Evolutionary conservation across 2,113 vertebrate genomes (phyloP), one percentile per base, ranked within the genome.

Genomic region (Leuciscus idus): DNA sequence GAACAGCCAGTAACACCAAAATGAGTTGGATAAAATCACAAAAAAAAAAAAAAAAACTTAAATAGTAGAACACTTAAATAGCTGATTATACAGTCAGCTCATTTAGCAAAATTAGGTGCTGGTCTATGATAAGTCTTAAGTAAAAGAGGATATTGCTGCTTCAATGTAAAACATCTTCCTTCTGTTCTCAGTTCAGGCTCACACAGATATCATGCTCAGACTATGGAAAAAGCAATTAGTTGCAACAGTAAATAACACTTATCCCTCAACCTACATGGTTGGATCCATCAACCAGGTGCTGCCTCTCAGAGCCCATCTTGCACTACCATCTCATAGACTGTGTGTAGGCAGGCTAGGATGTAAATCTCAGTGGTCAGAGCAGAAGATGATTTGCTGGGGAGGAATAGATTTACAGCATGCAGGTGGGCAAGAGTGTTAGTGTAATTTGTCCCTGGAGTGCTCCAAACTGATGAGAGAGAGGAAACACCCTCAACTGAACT

Each of bases 351-450:
- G 80, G 48, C 79, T 15, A 43, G 55, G 76, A 55, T 57, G 76
- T 89, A 86, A 84, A 89, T 89, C 87, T 75, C 26, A 33, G 64
- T 84, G 81, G 81, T 74, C 57, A 72, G 81, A 33, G 72, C 76
- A 86, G 81, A 89, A 68, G 48, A 81, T 82, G 83, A 85, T 73
- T 81, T 64, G 75, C 81, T 84, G 64, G 87, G 75, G 74, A 66
- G 87, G 43, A 57, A 85, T 83, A 86, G 85, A 89, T 89, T 86
- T 89, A 89, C 76, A 84, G 81, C 21, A 43, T 59, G 82, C 68
- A 83, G 81, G 81, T 83, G 81, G 81, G 81, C 66, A 55, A 81
- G 80, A 21, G 75, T 81, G 87, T 88, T 86, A 48, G 84, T 70
- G 66, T 86, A 86, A 88, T 88, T 61, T 81, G 70, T 74, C 81